These are phyloP conservation scores for Nebria ingens DNA, from an alignment of 1,140 invertebrate species.

Conservation along the genomic window DNA sequence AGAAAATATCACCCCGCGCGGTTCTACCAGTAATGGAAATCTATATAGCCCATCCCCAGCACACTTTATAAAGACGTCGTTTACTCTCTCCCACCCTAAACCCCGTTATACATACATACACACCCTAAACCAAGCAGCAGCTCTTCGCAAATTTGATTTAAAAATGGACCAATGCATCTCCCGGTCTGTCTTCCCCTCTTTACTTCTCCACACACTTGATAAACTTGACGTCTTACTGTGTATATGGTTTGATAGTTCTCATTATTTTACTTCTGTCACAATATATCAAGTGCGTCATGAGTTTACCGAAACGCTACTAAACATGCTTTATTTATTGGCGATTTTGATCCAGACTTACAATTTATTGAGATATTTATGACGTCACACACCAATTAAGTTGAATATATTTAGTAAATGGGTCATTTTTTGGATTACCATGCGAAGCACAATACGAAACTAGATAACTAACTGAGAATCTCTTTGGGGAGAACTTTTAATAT, in stretches of 20 bases:
- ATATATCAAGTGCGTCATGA: neutral
- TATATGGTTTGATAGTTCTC: neutral
- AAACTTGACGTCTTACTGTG: too few relatives aligned
- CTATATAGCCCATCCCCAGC: neutral
- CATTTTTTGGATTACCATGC: too few relatives aligned
- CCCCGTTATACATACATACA: neutral
- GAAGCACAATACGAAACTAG: too few relatives aligned
- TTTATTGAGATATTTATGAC: too few relatives aligned
- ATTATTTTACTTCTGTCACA: neutral
- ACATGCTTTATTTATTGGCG: too few relatives aligned
- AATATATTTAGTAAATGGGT: too few relatives aligned
- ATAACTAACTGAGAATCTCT: too few relatives aligned
- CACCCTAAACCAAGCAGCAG: neutral
- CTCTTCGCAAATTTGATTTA: neutral
- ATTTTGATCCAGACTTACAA: too few relatives aligned
- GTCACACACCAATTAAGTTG: too few relatives aligned
- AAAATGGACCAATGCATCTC: neutral
- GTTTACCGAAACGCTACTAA: too few relatives aligned
- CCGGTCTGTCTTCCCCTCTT: neutral
- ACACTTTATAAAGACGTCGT: neutral
- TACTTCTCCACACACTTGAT: too few relatives aligned
- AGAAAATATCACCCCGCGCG: neutral
- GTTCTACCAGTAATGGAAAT: neutral
- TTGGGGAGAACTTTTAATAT: too few relatives aligned
- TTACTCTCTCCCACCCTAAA: neutral